A percentile compares a stretch with the other conserved stretches of the same genome.
Evolutionary conservation across 1,140 invertebrate genomes (phyloP).

Genomic region (Euwallacea fornicatus): DNA sequence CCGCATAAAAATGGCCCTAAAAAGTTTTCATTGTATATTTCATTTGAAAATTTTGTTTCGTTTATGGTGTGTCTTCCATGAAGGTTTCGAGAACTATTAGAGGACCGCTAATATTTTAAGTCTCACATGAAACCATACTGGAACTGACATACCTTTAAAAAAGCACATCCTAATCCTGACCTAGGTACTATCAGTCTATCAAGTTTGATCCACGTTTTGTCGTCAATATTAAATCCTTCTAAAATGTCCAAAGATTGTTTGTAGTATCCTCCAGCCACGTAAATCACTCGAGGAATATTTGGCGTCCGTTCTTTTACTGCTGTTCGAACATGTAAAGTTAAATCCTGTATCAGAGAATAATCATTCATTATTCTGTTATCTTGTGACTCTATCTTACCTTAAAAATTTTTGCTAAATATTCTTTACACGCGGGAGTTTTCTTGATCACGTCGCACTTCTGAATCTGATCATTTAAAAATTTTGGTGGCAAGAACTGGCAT

Average conservation of each 20-base stretch:
- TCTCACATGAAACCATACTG: not conserved
- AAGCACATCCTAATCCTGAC: slow-evolving; percentile 85
- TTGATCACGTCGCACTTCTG: slow-evolving; percentile 86
- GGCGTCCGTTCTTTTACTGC: slow-evolving; percentile 79
- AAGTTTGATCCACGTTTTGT: slow-evolving; percentile 79
- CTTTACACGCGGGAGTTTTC: slow-evolving; percentile 83
- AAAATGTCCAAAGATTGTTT: slow-evolving; percentile 82
- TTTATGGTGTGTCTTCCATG: no score
- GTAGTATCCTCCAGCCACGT: slow-evolving; percentile 87
- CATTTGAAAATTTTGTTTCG: no score
- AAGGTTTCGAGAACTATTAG: no score
- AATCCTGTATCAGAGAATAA: slow-evolving; percentile 57
- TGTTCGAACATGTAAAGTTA: slow-evolving; percentile 80
- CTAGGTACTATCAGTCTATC: slow-evolving; percentile 78
- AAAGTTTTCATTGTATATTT: slow-evolving; percentile 19
- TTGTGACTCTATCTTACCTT: slow-evolving; percentile 57
- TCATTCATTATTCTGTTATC: not conserved
- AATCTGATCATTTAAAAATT: slow-evolving; percentile 87
- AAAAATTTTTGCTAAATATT: slow-evolving; percentile 88
- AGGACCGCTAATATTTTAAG: not conserved
- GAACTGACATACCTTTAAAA: slow-evolving; percentile 65
- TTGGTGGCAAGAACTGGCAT: slow-evolving; percentile 89
- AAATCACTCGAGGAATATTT: slow-evolving; percentile 85
- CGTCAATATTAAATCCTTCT: slow-evolving; percentile 85
- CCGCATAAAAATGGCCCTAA: slow-evolving; percentile 82